phyloP scores from a whole-genome alignment of 1,140 invertebrate species.

The Trichomalopsis sarcophagae region DNA sequence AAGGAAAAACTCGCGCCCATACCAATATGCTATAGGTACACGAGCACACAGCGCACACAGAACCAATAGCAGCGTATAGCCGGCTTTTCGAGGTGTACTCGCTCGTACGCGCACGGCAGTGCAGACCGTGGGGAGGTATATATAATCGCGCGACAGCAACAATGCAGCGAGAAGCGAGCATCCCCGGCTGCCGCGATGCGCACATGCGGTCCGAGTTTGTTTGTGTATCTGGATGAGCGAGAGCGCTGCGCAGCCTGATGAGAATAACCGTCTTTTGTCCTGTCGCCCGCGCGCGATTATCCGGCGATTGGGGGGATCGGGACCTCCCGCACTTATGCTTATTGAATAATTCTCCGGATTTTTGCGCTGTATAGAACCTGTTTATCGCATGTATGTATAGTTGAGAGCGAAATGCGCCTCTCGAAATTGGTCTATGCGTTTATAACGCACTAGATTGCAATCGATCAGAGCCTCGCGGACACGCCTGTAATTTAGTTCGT shows the following conservation, averaged over 20 bases:
- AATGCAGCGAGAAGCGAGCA: background rate
- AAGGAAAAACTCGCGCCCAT: background rate
- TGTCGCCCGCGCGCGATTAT: slow-evolving; percentile 11
- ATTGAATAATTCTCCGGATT: background rate
- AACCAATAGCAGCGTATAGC: background rate
- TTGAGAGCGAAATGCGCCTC: too few relatives aligned
- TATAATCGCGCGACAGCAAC: slow-evolving; percentile 2
- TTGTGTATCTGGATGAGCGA: background rate
- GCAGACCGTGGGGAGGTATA: background rate
- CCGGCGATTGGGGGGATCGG: background rate
- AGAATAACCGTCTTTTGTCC: background rate
- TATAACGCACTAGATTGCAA: too few relatives aligned
- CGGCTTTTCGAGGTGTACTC: background rate
- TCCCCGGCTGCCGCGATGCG: slow-evolving; percentile 1
- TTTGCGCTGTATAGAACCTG: background rate
- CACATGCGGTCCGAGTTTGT: slow-evolving; percentile 28
- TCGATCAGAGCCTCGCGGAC: background rate
- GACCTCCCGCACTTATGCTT: background rate
- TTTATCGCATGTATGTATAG: too few relatives aligned
- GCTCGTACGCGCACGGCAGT: too few relatives aligned
- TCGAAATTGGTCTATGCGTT: too few relatives aligned
- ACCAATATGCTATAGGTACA: background rate
- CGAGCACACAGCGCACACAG: background rate
- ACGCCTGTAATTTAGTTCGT: background rate
- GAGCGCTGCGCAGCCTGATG: background rate